Percentiles rank a stretch among this genome's conserved stretches.
Conservation (phyloP, 2,113 vertebrate species). For the Calypte anna region DNA sequence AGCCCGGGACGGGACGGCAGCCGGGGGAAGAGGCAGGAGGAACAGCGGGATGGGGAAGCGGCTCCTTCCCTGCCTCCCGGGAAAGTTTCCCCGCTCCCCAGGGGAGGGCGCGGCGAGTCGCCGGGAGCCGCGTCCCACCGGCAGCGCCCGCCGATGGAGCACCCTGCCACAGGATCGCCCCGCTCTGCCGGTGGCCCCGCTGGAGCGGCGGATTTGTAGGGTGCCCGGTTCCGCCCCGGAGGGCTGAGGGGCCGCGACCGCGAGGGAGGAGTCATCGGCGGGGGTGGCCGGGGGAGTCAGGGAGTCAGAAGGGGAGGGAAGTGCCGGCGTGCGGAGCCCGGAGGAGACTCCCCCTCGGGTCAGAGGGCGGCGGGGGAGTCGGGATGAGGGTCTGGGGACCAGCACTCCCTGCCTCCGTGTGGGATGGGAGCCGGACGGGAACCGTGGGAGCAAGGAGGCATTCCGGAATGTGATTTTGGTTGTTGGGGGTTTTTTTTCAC, state of each 20-base stretch:
- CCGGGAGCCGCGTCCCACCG: not conserved
- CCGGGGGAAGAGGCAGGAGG: too few relatives aligned
- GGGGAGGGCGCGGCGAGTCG: too few relatives aligned
- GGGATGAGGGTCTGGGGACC: not conserved
- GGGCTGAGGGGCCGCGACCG: not conserved
- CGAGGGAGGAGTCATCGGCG: not conserved
- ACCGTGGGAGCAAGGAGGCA: not conserved
- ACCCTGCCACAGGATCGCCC: rapidly evolving
- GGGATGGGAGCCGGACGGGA: not conserved
- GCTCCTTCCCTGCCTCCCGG: not conserved
- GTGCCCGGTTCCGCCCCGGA: not conserved
- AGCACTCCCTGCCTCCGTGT: not conserved
- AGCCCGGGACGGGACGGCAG: not conserved
- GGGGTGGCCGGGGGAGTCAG: not conserved
- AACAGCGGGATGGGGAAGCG: not conserved
- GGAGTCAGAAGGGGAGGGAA: not conserved
- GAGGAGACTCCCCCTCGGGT: not conserved
- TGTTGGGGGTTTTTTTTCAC: not conserved
- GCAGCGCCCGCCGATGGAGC: rapidly evolving
- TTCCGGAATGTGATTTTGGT: not conserved
- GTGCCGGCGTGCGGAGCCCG: not conserved
- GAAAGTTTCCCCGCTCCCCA: not conserved
- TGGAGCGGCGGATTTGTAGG: not conserved
- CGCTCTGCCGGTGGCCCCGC: rapidly evolving
- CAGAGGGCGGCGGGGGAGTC: too few relatives aligned